Conservation (phyloP, 2,797 vertebrate species). For the Myoxocephalus aenaeus region DNA sequence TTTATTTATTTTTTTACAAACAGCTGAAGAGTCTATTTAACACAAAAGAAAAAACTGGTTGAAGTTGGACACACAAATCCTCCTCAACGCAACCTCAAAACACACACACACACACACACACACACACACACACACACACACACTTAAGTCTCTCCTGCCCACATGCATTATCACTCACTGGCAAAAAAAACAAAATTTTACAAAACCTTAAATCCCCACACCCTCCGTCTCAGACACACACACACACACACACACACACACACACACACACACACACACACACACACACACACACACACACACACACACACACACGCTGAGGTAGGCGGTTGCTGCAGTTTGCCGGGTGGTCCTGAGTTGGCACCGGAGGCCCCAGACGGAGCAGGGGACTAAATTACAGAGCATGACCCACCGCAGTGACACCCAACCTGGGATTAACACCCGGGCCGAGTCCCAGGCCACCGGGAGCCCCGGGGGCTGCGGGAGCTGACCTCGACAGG, state of each 20-base stretch:
- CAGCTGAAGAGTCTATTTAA: too few species aligned
- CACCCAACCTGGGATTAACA: slow-evolving; percentile 81
- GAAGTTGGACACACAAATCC: background rate
- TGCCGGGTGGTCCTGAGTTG: slow-evolving; percentile 73
- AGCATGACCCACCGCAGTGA: slow-evolving; percentile 72
- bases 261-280: slow-evolving; percentile 3
- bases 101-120: slow-evolving; percentile 21
- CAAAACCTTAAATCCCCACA: slow-evolving; percentile 16
- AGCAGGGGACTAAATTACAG: slow-evolving; percentile 78
- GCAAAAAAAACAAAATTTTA: background rate
- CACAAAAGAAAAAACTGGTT: too few species aligned
- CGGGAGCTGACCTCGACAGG: slow-evolving; percentile 67
- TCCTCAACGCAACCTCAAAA: background rate
- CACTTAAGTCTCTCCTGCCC: background rate
- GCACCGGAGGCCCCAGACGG: slow-evolving; percentile 65
- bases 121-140: slow-evolving; percentile 21
- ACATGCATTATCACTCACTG: background rate
- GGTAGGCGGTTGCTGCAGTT: slow-evolving; percentile 35
- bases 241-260: background rate
- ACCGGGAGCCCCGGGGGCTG: slow-evolving; percentile 58
- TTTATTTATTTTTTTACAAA: too few species aligned
- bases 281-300: slow-evolving; percentile 1
- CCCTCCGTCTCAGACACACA: fast-evolving
- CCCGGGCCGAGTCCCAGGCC: slow-evolving; percentile 54
- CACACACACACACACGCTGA: slow-evolving; percentile 28